A percentile compares a stretch with the other conserved stretches of the same genome.
phyloP scores from a whole-genome alignment of 2,888 invertebrate species.

The Agrochola lota region DNA sequence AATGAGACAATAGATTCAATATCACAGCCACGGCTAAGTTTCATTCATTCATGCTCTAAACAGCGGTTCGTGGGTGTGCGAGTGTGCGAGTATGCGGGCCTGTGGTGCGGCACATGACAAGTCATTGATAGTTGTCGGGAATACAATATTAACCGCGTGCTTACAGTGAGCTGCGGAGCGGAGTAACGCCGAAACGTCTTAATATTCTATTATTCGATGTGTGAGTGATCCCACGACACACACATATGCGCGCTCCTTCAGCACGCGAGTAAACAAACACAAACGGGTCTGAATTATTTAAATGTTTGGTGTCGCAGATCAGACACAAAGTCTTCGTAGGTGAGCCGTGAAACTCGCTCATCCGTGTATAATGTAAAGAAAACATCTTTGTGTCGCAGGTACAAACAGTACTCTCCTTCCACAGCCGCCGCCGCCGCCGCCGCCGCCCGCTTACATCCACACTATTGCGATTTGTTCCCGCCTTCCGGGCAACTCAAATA shows the following conservation, averaged over 20 bases:
- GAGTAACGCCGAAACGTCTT: background rate
- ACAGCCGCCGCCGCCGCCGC: background rate
- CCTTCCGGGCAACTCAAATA: conserved; percentile 24
- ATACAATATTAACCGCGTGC: background rate
- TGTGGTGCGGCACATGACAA: background rate
- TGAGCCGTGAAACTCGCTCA: conserved; percentile 60
- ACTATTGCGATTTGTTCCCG: conserved; percentile 32
- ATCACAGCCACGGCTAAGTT: background rate
- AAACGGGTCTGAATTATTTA: conserved; percentile 57
- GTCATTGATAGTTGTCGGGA: background rate
- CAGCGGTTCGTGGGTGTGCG: background rate
- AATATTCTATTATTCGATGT: conserved; percentile 16
- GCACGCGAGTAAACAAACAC: conserved; percentile 52
- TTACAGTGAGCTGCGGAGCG: background rate
- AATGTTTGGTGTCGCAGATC: conserved; percentile 57
- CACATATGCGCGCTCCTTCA: background rate
- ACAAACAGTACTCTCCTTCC: background rate
- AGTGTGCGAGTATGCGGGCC: background rate
- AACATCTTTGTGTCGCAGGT: conserved; percentile 23
- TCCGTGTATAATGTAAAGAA: conserved; percentile 47
- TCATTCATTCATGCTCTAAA: background rate
- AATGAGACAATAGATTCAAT: background rate
- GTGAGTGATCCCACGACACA: conserved; percentile 2
- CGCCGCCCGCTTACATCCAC: conserved; percentile 18
- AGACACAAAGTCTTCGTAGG: conserved; percentile 58